Conservation (phyloP, 30 jellyfish, hydroid and myxozoan species). For the Cassiopea andromeda region DNA sequence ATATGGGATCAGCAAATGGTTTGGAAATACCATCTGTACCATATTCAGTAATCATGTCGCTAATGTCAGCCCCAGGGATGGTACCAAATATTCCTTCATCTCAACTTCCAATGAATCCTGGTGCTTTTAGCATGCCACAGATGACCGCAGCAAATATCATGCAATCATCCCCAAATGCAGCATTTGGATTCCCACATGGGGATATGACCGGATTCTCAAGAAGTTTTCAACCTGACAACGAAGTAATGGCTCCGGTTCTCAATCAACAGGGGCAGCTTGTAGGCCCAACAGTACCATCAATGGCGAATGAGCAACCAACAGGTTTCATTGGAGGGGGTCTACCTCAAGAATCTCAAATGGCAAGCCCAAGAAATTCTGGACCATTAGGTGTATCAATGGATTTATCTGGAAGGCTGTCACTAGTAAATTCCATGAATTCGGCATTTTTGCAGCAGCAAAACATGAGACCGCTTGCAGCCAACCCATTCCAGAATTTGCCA, state of each 20-base stretch:
- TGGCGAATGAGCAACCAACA: neutral
- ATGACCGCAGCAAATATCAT: conserved; percentile 34
- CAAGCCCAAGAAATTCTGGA: conserved; percentile 7
- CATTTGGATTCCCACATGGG: neutral
- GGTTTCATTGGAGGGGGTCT: conserved; percentile 52
- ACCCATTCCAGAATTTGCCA: conserved; percentile 68
- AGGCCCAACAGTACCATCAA: conserved; percentile 1
- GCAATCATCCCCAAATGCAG: conserved; percentile 20
- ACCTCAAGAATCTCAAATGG: conserved; percentile 41
- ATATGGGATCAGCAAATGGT: conserved; percentile 2
- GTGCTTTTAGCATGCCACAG: conserved; percentile 60
- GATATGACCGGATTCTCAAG: conserved; percentile 51
- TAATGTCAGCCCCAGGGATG: conserved; percentile 72
- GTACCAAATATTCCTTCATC: conserved; percentile 61
- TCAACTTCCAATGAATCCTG: conserved; percentile 70
- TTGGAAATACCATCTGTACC: conserved; percentile 67
- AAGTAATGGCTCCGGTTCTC: neutral
- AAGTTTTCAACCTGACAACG: conserved; percentile 7
- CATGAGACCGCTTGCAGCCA: conserved; percentile 39
- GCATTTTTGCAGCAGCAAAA: conserved; percentile 59
- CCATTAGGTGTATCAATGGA: conserved; percentile 58
- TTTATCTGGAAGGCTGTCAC: conserved; percentile 42
- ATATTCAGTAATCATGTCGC: conserved; percentile 59
- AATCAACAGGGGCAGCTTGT: conserved; percentile 11
- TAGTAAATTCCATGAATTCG: conserved; percentile 41